Conservation (phyloP, 2,888 invertebrate species). For the Drosophila aldrichi region DNA sequence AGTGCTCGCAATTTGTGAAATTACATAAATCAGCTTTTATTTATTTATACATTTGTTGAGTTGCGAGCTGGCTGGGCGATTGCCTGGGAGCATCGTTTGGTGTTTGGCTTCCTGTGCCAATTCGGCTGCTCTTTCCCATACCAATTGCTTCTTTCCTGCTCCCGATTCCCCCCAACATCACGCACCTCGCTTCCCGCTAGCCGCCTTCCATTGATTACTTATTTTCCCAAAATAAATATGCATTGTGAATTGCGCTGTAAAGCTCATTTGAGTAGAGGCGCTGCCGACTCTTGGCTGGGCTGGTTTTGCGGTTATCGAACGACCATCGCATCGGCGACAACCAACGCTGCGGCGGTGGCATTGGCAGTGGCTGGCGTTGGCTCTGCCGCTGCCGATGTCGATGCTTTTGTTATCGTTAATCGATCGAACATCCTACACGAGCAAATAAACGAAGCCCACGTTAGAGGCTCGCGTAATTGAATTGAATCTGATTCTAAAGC, state of each 20-base stretch:
- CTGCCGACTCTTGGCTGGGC: constrained; percentile 24
- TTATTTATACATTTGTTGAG: constrained; percentile 76
- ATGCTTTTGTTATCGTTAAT: constrained; percentile 69
- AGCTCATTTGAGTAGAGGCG: constrained; percentile 49
- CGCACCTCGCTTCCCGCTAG: background rate
- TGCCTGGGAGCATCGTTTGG: constrained; percentile 23
- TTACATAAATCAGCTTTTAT: constrained; percentile 82
- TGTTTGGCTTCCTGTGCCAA: constrained; percentile 45
- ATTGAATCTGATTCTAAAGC: constrained; percentile 1
- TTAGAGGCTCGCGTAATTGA: constrained; percentile 27
- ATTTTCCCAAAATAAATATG: constrained; percentile 81
- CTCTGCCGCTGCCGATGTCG: constrained; percentile 32
- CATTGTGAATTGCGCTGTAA: constrained; percentile 74
- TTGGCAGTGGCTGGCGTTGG: constrained; percentile 9
- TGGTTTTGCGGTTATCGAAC: constrained; percentile 62
- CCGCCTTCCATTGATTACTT: constrained; percentile 71
- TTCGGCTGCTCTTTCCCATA: constrained; percentile 36
- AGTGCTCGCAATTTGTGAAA: constrained; percentile 78
- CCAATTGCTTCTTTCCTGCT: constrained; percentile 18
- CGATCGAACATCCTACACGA: constrained; percentile 72
- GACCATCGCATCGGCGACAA: constrained; percentile 55
- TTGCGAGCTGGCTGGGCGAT: constrained; percentile 34
- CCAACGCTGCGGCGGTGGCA: constrained; percentile 29
- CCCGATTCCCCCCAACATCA: background rate
- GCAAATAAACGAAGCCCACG: constrained; percentile 8